Evolutionary conservation across 2,113 vertebrate species (phyloP).

Genomic region (Lampris incognitus): DNA sequence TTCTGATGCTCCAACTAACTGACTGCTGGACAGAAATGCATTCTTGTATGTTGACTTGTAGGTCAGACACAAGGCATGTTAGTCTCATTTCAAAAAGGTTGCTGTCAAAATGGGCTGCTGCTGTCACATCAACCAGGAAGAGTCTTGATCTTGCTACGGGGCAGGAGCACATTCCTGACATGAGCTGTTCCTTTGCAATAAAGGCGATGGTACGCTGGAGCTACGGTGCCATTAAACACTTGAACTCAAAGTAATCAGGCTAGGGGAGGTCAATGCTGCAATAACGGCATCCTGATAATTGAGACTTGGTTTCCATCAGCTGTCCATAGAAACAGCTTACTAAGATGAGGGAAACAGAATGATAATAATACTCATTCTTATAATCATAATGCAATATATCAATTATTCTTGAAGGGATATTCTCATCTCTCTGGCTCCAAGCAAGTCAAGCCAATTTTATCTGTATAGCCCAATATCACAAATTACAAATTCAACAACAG

Average conservation of each 20-base stretch:
- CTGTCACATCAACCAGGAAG: neutral
- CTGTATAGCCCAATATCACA: no score
- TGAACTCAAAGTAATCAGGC: neutral
- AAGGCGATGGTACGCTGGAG: neutral
- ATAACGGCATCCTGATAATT: neutral
- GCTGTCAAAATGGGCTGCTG: conserved; percentile 9
- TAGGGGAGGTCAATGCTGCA: neutral
- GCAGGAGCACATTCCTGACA: conserved; percentile 29
- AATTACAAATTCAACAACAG: no score
- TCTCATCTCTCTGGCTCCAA: no score
- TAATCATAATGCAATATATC: no score
- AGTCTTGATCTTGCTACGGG: conserved; percentile 19
- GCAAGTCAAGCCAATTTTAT: no score
- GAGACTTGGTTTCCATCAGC: neutral
- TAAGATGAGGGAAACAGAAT: neutral
- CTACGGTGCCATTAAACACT: neutral
- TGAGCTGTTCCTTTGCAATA: neutral
- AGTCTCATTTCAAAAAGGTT: neutral
- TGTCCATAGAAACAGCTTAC: neutral
- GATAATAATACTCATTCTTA: neutral
- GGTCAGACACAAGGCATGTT: conserved; percentile 32
- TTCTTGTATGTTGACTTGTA: conserved; percentile 47
- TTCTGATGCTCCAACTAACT: conserved; percentile 34
- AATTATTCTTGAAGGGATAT: no score
- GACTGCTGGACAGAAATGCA: conserved; percentile 19